Base-by-base conservation (phyloP, 2,888 invertebrate genomes). In the Athalia cordata region DNA sequence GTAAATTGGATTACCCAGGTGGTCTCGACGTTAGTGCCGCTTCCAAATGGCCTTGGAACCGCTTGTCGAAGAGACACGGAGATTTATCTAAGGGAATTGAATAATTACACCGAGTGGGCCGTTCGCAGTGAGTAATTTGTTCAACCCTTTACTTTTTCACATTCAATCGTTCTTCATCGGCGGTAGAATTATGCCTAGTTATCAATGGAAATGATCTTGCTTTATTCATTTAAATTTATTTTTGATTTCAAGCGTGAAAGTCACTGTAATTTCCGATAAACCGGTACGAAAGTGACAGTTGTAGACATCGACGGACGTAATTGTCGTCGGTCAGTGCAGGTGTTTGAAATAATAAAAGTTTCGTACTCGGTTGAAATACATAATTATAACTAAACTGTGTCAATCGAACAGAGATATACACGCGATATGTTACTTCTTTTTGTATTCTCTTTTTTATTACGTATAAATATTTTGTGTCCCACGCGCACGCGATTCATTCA, bases 31-130 rank as follows among this genome's bases (percentile, higher is more conserved):
- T 45, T 77, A 50, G 13, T 11, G 47, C 77, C 77, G 13, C 67
- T 77, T 66, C 77, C 77, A 55, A 9, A 66, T 29, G 47, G 55
- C 59, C 77, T 77, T 49, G 64, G 74, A 11, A 49, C 62, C 15
- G 55, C 47, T 0, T 78, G 78, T 50, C 76, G 50, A 59, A 78
- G 67, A 61, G 76, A 78, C 75, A 61, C 64, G 9, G 76, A 43
- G 49, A 43, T 45, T 6, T 78, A 78, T 49, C 76, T 78, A n/a
- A 55, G n/a, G 45, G 78, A 76, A 67, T 13, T 78, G 15, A 61
- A 13, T 29, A 78, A 78, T 52, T 47, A 66, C 11, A 76, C 78
- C 65, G 76, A 78, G 9, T 78, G 78, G 78, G 78, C 78, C 8
- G 66, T 78, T 7, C 45, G 76, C 57, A 78, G 78, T 78, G 50